Conservation (phyloP, 2,888 invertebrate species). For the Tridacna crocea region DNA sequence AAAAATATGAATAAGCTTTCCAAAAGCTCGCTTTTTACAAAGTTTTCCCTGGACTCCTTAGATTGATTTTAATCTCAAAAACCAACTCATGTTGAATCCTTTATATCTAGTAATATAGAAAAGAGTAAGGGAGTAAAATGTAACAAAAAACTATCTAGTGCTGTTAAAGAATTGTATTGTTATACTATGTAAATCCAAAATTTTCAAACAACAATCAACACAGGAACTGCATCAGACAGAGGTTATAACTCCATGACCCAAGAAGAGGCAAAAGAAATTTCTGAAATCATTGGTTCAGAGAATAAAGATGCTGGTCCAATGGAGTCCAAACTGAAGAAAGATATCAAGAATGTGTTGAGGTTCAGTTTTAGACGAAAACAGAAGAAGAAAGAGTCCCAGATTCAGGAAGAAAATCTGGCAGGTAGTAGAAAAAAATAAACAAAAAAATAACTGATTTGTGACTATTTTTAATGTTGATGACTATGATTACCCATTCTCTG, state of each 20-base stretch:
- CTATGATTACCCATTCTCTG: too few species aligned
- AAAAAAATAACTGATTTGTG: too few species aligned
- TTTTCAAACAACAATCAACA: background rate
- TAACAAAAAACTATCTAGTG: too few species aligned
- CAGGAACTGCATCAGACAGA: constrained; percentile 85
- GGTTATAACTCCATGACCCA: constrained; percentile 86
- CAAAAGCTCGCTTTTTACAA: too few species aligned
- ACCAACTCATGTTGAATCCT: too few species aligned
- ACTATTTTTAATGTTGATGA: too few species aligned
- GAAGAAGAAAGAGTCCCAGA: constrained; percentile 58
- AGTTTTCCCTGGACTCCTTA: too few species aligned
- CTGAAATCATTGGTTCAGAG: constrained; percentile 64
- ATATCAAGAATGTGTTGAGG: constrained; percentile 67
- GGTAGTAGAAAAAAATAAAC: background rate
- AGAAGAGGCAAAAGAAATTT: constrained; percentile 82
- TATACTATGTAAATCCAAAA: background rate
- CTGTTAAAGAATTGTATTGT: too few species aligned
- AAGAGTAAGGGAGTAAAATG: too few species aligned
- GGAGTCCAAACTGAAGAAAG: constrained; percentile 61
- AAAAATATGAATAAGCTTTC: too few species aligned
- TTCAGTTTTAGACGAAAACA: constrained; percentile 67
- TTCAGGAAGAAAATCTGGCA: constrained; percentile 48
- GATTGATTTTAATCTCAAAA: too few species aligned
- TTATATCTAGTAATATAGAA: background rate
- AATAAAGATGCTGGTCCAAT: constrained; percentile 32